Evolutionary conservation across 92 coral and sea anemone genomes (phyloP).

Genomic region (Palythoa heliodiscus): DNA sequence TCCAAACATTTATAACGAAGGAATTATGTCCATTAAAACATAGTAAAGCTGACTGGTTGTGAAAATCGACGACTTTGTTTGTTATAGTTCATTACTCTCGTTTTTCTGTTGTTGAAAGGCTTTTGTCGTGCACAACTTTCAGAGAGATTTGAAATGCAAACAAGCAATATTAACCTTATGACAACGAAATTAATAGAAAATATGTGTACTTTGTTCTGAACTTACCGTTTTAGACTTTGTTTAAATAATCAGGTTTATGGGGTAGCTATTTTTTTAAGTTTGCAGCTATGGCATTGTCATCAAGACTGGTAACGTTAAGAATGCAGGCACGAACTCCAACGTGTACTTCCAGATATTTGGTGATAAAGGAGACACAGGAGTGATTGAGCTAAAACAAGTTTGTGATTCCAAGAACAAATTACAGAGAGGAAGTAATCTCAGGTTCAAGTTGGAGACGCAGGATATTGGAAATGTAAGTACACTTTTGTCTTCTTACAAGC

Average conservation of each 20-base stretch:
- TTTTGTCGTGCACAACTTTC: too few relatives aligned
- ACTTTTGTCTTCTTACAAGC: neutral
- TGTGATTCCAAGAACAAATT: constrained; percentile 82
- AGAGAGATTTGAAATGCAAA: too few relatives aligned
- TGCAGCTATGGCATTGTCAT: constrained; percentile 78
- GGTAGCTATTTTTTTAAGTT: constrained; percentile 48
- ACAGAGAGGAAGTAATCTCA: constrained; percentile 63
- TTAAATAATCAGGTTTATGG: neutral
- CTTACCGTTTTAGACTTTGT: neutral
- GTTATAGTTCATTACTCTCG: too few relatives aligned
- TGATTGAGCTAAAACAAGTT: constrained; percentile 90
- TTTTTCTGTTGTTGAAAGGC: too few relatives aligned
- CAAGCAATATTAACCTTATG: too few relatives aligned
- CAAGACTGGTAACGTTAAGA: constrained; percentile 83
- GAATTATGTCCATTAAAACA: too few relatives aligned
- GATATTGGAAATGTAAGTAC: constrained; percentile 93
- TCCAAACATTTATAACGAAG: too few relatives aligned
- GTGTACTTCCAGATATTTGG: constrained; percentile 94
- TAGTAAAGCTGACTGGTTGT: too few relatives aligned
- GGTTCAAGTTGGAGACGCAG: constrained; percentile 81
- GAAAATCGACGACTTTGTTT: too few relatives aligned
- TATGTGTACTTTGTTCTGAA: too few relatives aligned
- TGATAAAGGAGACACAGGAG: constrained; percentile 96
- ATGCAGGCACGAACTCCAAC: constrained; percentile 87
- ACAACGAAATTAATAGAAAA: too few relatives aligned